Conservation (phyloP, 1,140 invertebrate species). For the Teleopsis dalmanni region DNA sequence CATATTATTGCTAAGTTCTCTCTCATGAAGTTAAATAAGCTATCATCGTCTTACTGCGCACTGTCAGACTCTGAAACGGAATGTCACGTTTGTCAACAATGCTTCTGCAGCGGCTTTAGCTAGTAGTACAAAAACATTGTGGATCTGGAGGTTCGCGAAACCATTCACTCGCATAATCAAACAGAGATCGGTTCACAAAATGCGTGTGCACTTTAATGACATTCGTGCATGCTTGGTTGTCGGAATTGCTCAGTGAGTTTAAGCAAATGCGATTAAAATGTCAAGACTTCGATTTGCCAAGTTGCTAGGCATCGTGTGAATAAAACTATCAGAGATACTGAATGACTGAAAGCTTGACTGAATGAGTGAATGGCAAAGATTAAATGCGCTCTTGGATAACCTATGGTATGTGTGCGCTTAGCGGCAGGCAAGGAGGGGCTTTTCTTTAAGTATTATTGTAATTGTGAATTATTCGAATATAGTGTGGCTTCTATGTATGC, state of each 20-base stretch:
- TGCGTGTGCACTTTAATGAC: conserved; percentile 44
- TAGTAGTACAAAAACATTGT: background rate
- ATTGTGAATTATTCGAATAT: no score
- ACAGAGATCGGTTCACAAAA: conserved; percentile 29
- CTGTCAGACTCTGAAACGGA: conserved; percentile 3
- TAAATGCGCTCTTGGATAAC: no score
- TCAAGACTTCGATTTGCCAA: conserved; percentile 20
- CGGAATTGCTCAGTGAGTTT: conserved; percentile 42
- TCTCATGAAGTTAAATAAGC: conserved; percentile 38
- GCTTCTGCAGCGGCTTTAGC: conserved; percentile 7
- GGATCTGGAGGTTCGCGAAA: background rate
- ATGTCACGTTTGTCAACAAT: conserved; percentile 16
- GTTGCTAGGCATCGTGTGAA: no score
- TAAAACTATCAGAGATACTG: no score
- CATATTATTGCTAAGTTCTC: background rate
- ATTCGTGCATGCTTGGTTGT: conserved; percentile 19
- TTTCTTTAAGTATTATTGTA: no score
- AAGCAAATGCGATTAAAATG: conserved; percentile 45
- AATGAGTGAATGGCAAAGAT: no score
- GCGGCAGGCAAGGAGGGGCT: no score
- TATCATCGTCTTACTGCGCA: conserved; percentile 32
- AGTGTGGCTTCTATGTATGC: no score
- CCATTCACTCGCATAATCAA: background rate
- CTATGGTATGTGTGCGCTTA: no score
- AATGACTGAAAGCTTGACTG: no score